These are phyloP conservation scores for Argyrosomus japonicus DNA, from an alignment of 2,113 vertebrate species.

Conservation along the genomic window DNA sequence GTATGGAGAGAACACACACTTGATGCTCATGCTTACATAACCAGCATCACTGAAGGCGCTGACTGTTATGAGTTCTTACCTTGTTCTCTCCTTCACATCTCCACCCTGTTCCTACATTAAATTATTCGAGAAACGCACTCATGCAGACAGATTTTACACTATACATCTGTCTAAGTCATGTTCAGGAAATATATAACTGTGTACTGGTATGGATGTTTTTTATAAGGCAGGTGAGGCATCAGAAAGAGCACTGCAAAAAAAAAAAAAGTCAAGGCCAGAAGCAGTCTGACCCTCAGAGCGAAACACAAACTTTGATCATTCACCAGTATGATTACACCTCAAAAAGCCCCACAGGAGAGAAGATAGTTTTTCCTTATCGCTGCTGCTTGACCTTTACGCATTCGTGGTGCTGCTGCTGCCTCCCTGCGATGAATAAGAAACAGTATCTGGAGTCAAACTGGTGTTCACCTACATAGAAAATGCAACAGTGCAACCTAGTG, in stretches of 20 bases:
- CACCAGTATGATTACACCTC: slow-evolving; percentile 67
- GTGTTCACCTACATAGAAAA: neutral
- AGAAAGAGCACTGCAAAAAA: slow-evolving; percentile 28
- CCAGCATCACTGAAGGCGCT: slow-evolving; percentile 19
- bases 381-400: slow-evolving; percentile 73
- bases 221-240: slow-evolving; percentile 16
- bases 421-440: slow-evolving; percentile 60
- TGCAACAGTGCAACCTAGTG: slow-evolving; percentile 77
- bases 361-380: slow-evolving; percentile 58
- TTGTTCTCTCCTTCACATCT: slow-evolving; percentile 21
- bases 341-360: slow-evolving; percentile 54
- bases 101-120: neutral
- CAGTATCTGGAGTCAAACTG: slow-evolving; percentile 3
- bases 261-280: slow-evolving; percentile 28
- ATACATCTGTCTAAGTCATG: neutral
- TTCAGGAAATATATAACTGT: neutral
- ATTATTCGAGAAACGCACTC: neutral
- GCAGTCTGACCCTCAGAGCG: slow-evolving; percentile 54
- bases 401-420: slow-evolving; percentile 62
- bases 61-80: slow-evolving; percentile 32
- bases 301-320: slow-evolving; percentile 70
- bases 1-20: slow-evolving; percentile 76
- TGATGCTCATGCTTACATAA: slow-evolving; percentile 59
- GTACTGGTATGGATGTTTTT: slow-evolving; percentile 10
- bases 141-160: neutral